A percentile compares a stretch with the other conserved stretches of the same genome.
phyloP scores from a whole-genome alignment of 2,797 vertebrate species.

The Cossypha caffra region DNA sequence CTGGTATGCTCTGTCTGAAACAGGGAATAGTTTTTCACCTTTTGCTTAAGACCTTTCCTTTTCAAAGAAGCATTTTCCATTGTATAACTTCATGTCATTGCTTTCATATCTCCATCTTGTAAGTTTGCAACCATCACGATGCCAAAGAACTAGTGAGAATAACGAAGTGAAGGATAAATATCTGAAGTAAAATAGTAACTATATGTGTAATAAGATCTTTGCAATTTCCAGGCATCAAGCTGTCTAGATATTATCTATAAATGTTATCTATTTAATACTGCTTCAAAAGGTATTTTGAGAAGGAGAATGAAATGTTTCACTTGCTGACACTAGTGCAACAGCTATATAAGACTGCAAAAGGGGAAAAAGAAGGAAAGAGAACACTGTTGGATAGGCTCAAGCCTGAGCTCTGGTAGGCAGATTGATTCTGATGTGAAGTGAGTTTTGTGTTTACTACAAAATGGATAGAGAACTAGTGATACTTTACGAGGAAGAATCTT shows the following conservation, averaged over 20 bases:
- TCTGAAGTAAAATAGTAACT: background rate
- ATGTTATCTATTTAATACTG: background rate
- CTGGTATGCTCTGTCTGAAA: background rate
- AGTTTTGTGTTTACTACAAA: background rate
- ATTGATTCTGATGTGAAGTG: background rate
- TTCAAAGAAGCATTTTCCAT: background rate
- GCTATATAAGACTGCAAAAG: background rate
- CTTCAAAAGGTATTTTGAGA: background rate
- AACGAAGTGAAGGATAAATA: background rate
- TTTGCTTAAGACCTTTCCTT: background rate
- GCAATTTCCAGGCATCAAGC: background rate
- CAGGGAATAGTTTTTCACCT: background rate
- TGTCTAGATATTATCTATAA: background rate
- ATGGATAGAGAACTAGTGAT: background rate
- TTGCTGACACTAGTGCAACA: background rate
- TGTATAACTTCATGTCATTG: background rate
- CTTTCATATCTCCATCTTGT: background rate
- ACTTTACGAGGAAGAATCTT: background rate
- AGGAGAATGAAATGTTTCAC: background rate
- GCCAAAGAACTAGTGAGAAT: background rate
- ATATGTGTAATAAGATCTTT: background rate
- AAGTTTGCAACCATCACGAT: background rate
- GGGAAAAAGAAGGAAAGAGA: background rate
- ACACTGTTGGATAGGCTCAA: background rate
- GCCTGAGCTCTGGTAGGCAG: background rate